phyloP scores from a whole-genome alignment of 2,113 vertebrate genomes.

The Dasyprocta punctata region DNA sequence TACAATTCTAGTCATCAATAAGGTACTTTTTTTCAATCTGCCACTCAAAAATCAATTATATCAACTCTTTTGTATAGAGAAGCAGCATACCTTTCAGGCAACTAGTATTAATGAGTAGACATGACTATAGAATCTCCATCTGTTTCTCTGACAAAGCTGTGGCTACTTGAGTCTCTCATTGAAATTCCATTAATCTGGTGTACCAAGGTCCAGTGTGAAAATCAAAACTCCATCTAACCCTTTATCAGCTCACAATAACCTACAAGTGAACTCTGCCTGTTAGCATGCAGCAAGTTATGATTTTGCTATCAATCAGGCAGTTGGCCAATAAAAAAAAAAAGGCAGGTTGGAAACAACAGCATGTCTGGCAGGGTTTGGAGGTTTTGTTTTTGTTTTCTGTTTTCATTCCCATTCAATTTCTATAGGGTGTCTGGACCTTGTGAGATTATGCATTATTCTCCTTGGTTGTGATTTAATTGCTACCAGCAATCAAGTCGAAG shows the following conservation, averaged over 20 bases:
- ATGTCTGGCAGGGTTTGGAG: slow-evolving; percentile 80
- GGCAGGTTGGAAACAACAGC: slow-evolving; percentile 81
- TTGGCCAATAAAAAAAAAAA: slow-evolving; percentile 84
- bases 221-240: slow-evolving; percentile 92
- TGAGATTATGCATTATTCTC: slow-evolving; percentile 87
- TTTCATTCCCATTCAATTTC: slow-evolving; percentile 82
- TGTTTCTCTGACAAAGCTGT: slow-evolving; percentile 92
- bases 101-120: slow-evolving; percentile 91
- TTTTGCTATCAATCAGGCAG: slow-evolving; percentile 90
- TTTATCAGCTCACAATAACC: slow-evolving; percentile 93
- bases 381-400: slow-evolving; percentile 83
- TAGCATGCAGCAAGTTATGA: slow-evolving; percentile 90
- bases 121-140: slow-evolving; percentile 91
- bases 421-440: slow-evolving; percentile 84
- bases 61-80: slow-evolving; percentile 89
- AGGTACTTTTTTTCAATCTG: slow-evolving; percentile 79
- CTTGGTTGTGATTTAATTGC: slow-evolving; percentile 90
- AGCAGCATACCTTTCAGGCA: slow-evolving; percentile 90
- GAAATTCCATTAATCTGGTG: slow-evolving; percentile 93
- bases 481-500: slow-evolving; percentile 90
- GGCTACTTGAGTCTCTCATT: slow-evolving; percentile 89
- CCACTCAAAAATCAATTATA: slow-evolving; percentile 90
- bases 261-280: slow-evolving; percentile 92
- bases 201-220: slow-evolving; percentile 89
- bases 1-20: slow-evolving; percentile 87